Evolutionary conservation across 2,888 invertebrate genomes (phyloP).

Genomic region (Xylota sylvarum): DNA sequence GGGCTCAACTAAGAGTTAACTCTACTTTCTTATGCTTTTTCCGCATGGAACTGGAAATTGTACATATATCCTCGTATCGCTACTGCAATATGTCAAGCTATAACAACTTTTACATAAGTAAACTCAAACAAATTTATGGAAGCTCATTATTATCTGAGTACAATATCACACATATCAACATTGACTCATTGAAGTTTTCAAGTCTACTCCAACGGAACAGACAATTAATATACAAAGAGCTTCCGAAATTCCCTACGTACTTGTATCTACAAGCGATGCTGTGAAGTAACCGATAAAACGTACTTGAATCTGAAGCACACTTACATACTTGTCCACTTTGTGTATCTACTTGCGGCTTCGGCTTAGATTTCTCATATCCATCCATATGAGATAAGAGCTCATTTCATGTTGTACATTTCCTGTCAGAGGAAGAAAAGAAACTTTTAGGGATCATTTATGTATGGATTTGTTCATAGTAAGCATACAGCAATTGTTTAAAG

Average conservation of each 20-base stretch:
- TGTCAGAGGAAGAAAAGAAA: background rate
- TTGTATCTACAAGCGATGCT: background rate
- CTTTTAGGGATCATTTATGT: no score
- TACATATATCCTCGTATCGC: no score
- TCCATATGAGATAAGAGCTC: background rate
- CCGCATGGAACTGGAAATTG: no score
- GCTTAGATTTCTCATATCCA: background rate
- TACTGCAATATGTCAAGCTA: no score
- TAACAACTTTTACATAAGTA: no score
- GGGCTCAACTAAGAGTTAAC: no score
- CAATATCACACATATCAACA: background rate
- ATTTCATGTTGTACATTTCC: background rate
- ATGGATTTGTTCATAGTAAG: no score
- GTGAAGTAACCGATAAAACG: background rate
- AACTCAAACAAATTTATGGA: background rate
- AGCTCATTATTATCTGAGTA: background rate
- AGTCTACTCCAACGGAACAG: background rate
- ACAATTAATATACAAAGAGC: constrained; percentile 18
- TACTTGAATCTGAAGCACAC: background rate
- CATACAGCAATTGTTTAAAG: no score
- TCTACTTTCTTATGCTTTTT: no score
- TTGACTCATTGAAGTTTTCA: background rate
- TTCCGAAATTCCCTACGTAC: background rate
- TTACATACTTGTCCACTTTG: background rate
- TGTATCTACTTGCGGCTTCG: background rate